A percentile compares a stretch with the other conserved stretches of the same genome.
Conservation (phyloP, 2,888 invertebrate species). For the Calliphora vomitoria region DNA sequence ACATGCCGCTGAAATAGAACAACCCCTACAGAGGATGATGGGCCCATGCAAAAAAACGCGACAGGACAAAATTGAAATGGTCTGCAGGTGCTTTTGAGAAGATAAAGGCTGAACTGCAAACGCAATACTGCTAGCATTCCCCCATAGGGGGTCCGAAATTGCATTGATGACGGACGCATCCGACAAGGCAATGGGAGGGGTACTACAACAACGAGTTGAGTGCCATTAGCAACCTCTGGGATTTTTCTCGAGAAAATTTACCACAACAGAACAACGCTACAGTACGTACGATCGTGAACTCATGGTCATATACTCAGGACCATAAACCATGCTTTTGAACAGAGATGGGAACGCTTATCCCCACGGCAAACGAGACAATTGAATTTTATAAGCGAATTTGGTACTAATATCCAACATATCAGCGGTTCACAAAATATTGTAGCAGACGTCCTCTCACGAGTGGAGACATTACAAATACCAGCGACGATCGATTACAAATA, state of each 20-base stretch:
- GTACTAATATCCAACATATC: background rate
- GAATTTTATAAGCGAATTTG: constrained; percentile 57
- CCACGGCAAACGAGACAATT: constrained; percentile 44
- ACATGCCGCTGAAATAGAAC: constrained; percentile 20
- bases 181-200: constrained; percentile 41
- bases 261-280: constrained; percentile 45
- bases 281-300: constrained; percentile 61
- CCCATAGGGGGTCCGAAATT: background rate
- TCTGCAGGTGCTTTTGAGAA: constrained; percentile 14
- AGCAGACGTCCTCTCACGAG: constrained; percentile 25
- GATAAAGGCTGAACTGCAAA: background rate
- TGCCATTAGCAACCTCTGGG: constrained; percentile 13
- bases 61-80: constrained; percentile 21
- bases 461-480: constrained; percentile 31
- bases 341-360: constrained; percentile 49
- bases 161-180: constrained; percentile 30
- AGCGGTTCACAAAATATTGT: background rate
- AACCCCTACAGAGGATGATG: constrained; percentile 51
- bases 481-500: constrained; percentile 16
- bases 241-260: constrained; percentile 54
- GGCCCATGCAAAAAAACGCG: constrained; percentile 27
- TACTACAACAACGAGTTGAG: background rate
- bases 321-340: constrained; percentile 62
- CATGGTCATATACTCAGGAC: constrained; percentile 46
- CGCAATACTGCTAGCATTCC: background rate